These are phyloP conservation scores for Callosobruchus maculatus DNA, from an alignment of 2,888 invertebrate species.

Conservation along the genomic window DNA sequence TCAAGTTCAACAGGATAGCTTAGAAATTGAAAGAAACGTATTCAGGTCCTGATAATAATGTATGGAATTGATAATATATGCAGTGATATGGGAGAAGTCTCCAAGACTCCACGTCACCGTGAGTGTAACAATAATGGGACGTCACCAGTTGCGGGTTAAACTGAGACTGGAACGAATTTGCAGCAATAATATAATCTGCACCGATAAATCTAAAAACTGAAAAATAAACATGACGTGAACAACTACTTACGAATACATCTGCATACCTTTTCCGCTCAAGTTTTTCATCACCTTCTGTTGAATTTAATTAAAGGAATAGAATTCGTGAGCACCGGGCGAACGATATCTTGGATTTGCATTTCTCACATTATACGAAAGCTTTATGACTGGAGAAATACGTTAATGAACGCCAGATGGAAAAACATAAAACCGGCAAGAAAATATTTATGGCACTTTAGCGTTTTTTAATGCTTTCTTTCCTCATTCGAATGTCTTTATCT, in stretches of 20 bases:
- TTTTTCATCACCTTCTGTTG: neutral
- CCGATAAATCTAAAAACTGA: neutral
- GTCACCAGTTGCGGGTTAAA: no score
- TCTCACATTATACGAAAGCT: neutral
- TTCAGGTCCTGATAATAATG: no score
- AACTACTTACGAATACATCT: neutral
- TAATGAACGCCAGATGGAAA: neutral
- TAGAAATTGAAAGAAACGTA: no score
- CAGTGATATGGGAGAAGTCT: no score
- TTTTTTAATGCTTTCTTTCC: neutral
- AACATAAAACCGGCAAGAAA: neutral
- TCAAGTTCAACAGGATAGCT: no score
- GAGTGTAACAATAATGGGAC: no score
- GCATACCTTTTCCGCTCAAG: neutral
- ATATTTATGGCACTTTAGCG: neutral
- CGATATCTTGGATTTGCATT: neutral
- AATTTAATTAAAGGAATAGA: neutral
- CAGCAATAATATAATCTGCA: no score
- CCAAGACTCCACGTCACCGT: no score
- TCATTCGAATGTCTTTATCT: neutral
- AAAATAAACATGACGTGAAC: neutral
- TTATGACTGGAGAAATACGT: neutral
- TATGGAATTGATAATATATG: no score
- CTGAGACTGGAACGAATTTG: no score
- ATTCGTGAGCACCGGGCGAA: neutral